Evolutionary conservation across 2,113 vertebrate genomes (phyloP).

Genomic region (Himantopus leucocephalus): DNA sequence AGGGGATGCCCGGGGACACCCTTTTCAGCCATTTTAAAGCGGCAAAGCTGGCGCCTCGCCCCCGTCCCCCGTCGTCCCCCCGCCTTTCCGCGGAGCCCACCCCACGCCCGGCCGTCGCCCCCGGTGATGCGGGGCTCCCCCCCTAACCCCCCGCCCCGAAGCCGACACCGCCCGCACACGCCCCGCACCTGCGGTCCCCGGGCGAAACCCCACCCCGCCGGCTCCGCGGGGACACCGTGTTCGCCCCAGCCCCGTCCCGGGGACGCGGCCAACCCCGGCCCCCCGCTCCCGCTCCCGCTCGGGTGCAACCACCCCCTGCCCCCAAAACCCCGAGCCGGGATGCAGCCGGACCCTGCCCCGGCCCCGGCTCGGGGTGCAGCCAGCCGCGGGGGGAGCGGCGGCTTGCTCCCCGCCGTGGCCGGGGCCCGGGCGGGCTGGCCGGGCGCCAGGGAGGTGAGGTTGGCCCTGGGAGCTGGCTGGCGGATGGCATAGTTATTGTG

Average conservation of each 20-base stretch:
- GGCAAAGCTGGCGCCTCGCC: neutral
- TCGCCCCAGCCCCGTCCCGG: neutral
- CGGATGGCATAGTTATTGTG: neutral
- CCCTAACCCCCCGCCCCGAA: neutral
- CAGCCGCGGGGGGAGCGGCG: neutral
- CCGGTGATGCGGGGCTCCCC: neutral
- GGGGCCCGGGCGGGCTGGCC: neutral
- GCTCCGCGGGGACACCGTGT: neutral
- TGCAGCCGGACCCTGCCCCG: neutral
- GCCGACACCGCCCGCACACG: neutral
- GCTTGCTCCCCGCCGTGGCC: neutral
- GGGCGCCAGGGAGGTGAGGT: neutral
- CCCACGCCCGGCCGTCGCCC: neutral
- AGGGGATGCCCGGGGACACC: slow-evolving; percentile 17
- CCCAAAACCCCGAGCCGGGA: neutral
- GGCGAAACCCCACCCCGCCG: neutral
- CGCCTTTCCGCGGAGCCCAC: neutral
- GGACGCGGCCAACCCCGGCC: neutral
- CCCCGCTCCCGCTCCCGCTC: neutral
- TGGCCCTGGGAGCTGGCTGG: neutral
- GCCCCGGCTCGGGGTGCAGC: neutral
- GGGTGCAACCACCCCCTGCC: neutral
- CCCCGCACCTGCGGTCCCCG: neutral
- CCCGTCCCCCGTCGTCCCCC: no score
- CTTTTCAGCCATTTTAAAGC: slow-evolving; percentile 48